phyloP scores from a whole-genome alignment of 2,797 vertebrate genomes.

The Hafferia zeledoni region DNA sequence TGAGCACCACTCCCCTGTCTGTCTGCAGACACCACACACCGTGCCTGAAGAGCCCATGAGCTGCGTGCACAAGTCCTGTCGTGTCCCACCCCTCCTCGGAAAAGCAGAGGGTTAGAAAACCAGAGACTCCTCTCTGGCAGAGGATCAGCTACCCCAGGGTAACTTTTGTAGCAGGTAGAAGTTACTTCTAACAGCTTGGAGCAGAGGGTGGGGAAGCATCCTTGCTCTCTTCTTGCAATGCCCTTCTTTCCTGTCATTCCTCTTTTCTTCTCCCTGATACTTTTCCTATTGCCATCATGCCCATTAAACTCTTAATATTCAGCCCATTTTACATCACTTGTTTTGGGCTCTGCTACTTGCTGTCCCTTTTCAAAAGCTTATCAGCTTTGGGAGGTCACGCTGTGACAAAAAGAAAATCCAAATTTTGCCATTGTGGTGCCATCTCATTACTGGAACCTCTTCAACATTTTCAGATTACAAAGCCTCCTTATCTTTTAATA shows the following conservation, averaged over 20 bases:
- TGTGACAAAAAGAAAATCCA: neutral
- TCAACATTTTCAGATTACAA: neutral
- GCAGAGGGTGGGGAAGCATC: neutral
- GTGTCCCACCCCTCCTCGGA: neutral
- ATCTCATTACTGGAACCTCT: neutral
- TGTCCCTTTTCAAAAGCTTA: neutral
- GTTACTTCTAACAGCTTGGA: neutral
- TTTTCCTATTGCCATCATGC: neutral
- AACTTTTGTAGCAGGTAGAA: neutral
- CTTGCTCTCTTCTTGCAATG: neutral
- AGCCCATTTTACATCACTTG: neutral
- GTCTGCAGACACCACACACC: neutral
- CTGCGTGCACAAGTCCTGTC: neutral
- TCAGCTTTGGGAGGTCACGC: neutral
- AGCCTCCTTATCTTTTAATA: neutral
- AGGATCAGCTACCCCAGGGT: neutral
- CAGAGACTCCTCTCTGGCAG: neutral
- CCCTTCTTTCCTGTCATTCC: neutral
- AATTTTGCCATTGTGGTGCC: neutral
- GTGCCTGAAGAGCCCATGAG: neutral
- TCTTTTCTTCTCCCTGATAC: neutral
- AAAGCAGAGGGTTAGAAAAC: neutral
- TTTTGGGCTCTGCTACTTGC: neutral
- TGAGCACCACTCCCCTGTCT: neutral
- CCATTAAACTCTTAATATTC: neutral